Conservation (phyloP, 2,113 vertebrate species). For the Taurulus bubalis region DNA sequence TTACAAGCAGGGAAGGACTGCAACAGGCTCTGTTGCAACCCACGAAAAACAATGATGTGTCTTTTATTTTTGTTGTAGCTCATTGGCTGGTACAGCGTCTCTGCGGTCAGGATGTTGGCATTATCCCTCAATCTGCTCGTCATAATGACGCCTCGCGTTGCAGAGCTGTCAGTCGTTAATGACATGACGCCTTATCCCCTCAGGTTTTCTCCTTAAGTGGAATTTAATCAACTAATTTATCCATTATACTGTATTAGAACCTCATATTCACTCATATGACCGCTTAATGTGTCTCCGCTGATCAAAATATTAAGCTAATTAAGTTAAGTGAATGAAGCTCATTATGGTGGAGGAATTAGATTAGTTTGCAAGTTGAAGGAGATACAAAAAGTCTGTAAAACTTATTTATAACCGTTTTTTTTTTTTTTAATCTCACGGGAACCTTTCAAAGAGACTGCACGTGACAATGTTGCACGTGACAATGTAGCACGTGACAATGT, state of each 20-base stretch:
- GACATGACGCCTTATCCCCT: background rate
- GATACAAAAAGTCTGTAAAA: background rate
- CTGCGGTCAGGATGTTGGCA: background rate
- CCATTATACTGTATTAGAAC: background rate
- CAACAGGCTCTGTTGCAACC: background rate
- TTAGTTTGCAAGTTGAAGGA: background rate
- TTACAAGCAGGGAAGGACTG: background rate
- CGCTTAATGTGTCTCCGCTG: conserved; percentile 8
- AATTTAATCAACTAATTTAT: conserved; percentile 21
- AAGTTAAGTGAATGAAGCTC: conserved; percentile 3
- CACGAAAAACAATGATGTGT: background rate
- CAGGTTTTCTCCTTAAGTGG: conserved; percentile 4
- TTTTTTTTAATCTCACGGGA: too few relatives aligned
- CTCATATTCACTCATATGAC: too few relatives aligned
- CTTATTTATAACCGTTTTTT: too few relatives aligned
- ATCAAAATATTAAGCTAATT: conserved; percentile 9
- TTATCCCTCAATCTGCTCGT: background rate
- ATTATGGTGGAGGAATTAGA: background rate
- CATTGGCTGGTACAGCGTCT: background rate
- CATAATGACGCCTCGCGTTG: background rate
- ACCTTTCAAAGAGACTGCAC: too few relatives aligned
- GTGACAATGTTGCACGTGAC: too few relatives aligned
- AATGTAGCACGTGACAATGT: too few relatives aligned
- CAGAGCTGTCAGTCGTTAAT: conserved; percentile 5
- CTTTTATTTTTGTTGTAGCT: too few relatives aligned